Evolutionary conservation across 2,113 vertebrate genomes (phyloP).

Genomic region (Leptodactylus fuscus): DNA sequence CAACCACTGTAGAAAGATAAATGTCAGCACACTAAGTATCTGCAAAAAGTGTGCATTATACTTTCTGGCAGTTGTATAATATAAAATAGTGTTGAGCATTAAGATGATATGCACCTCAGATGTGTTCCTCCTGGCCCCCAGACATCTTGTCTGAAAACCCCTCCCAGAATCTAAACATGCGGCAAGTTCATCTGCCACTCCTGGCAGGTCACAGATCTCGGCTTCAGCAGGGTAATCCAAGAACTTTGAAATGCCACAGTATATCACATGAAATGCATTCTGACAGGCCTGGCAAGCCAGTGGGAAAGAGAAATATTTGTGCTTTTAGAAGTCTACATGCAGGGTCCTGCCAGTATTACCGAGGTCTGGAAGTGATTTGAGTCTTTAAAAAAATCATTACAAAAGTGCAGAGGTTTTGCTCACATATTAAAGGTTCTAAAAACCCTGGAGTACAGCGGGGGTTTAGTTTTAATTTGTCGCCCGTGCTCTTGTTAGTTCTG

Average conservation of each 20-base stretch:
- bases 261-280: slow-evolving; percentile 84
- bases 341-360: slow-evolving; percentile 78
- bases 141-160: slow-evolving; percentile 72
- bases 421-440: slow-evolving; percentile 87
- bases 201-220: slow-evolving; percentile 79
- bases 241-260: slow-evolving; percentile 81
- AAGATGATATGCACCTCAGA: slow-evolving; percentile 37
- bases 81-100: not conserved
- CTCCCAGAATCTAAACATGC: slow-evolving; percentile 10
- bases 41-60: no score
- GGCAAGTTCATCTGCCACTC: slow-evolving; percentile 80
- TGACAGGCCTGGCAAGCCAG: slow-evolving; percentile 88
- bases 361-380: slow-evolving; percentile 96
- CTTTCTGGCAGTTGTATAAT: no score
- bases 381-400: slow-evolving; percentile 91
- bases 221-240: slow-evolving; percentile 78
- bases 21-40: no score
- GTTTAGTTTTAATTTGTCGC: slow-evolving; percentile 66
- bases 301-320: slow-evolving; percentile 91
- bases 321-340: slow-evolving; percentile 76
- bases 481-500: slow-evolving; percentile 74
- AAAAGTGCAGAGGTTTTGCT: slow-evolving; percentile 89
- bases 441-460: slow-evolving; percentile 74
- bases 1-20: no score
- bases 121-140: slow-evolving; percentile 68